These are phyloP conservation scores for Chiloscyllium plagiosum DNA, from an alignment of 2,113 vertebrate species.

Conservation along the genomic window DNA sequence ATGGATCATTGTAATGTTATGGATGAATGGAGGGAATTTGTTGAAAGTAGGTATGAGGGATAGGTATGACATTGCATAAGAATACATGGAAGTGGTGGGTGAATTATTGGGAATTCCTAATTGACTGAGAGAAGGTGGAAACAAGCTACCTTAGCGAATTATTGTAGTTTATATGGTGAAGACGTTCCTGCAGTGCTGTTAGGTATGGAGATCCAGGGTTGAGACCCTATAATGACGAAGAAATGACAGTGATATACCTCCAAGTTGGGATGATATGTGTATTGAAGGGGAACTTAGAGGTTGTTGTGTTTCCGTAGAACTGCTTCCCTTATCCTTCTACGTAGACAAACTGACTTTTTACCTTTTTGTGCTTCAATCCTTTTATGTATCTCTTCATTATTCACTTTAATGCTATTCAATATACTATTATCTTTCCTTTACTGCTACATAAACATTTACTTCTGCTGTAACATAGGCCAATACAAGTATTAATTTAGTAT, in stretches of 20 bases:
- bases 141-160: neutral
- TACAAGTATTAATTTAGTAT: neutral
- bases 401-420: too few relatives aligned
- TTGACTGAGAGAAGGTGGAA: neutral
- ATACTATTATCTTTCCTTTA: too few relatives aligned
- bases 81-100: too few relatives aligned
- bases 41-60: too few relatives aligned
- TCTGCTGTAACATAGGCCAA: neutral
- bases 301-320: neutral
- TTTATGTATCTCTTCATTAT: too few relatives aligned
- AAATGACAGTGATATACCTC: neutral
- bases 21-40: too few relatives aligned
- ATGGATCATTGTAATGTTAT: too few relatives aligned
- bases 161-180: neutral
- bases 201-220: neutral
- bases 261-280: neutral
- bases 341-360: neutral
- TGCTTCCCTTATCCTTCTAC: neutral
- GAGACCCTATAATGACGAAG: neutral
- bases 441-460: neutral
- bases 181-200: neutral
- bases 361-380: too few relatives aligned
- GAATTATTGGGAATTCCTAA: too few relatives aligned
- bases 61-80: too few relatives aligned
- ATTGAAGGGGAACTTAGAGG: neutral